These are phyloP conservation scores for Sinonovacula constricta DNA, from an alignment of 1,140 invertebrate genomes.

Conservation along the genomic window DNA sequence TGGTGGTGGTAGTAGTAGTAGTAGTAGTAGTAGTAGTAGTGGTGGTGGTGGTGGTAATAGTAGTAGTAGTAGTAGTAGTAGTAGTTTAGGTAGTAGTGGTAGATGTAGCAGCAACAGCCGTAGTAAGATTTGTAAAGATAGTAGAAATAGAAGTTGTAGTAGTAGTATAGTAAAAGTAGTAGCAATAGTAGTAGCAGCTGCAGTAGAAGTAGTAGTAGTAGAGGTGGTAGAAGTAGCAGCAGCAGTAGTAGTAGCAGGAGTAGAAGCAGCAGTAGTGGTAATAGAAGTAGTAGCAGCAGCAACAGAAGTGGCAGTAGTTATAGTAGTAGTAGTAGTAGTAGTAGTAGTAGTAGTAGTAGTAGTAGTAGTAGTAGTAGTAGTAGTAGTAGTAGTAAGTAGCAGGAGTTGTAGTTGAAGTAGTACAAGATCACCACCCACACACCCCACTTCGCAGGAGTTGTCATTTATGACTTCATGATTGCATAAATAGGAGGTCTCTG, in stretches of 20 bases:
- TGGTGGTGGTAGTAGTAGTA: constrained; percentile 47
- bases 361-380: constrained; percentile 51
- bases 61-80: constrained; percentile 43
- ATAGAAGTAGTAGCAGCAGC: too few species aligned
- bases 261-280: constrained; percentile 41
- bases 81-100: constrained; percentile 47
- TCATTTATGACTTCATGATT: too few species aligned
- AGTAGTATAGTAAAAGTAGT: too few species aligned
- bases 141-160: too few species aligned
- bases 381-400: too few species aligned
- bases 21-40: constrained; percentile 26
- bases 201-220: too few species aligned
- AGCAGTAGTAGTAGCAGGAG: not conserved
- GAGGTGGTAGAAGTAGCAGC: too few species aligned
- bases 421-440: too few species aligned
- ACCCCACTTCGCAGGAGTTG: too few species aligned
- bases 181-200: too few species aligned
- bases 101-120: constrained; percentile 49
- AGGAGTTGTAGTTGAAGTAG: constrained; percentile 50
- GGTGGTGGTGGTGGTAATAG: constrained; percentile 34
- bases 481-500: too few species aligned
- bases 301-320: too few species aligned
- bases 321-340: constrained; percentile 44
- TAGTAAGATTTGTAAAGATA: constrained; percentile 46
- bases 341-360: constrained; percentile 48